Evolutionary conservation across 2,113 vertebrate genomes (phyloP), one percentile per base, ranked within the genome.

Genomic region (Megaceryle torquata): DNA sequence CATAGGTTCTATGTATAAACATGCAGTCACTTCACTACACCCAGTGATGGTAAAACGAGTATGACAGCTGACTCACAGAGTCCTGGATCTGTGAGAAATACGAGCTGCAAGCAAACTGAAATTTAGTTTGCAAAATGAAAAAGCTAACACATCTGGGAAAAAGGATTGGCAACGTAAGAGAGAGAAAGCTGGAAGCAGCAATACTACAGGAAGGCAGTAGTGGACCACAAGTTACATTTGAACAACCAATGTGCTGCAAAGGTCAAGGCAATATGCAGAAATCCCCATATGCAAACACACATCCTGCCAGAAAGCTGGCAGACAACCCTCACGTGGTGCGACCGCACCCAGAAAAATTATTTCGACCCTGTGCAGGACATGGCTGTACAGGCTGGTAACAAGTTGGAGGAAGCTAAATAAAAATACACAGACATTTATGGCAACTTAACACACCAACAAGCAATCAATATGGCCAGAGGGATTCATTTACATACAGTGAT

Each of bases 121-220:
- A 88, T 82, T 15, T 46, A 64, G 76, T 43, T 71, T 88, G 76
- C 53, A 57, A 75, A 91, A 81, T 77, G 64, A 71, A 90, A 86
- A 95, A 78, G 39, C 63, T 41, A 90, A 79, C 56, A 50, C 93
- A 91, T 84, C 88, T 92, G 80, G 86, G 78, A 39, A 71, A 91
- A 87, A 61, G 44, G 35, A 79, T 0, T 89, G 74, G 82, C 86
- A 96, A 10, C 1, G 2, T 37, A 57, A 80, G 56, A 90, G 60
- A 75, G 88, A 86, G 90, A 92, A 86, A 81, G 65, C 83, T 88
- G 96, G 90, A 96, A 86, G 57, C 65, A 76, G 71, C 65, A 75
- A 12, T 51, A 65, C 77, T 82, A 64, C 65, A 82, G 81, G 72
- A 91, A 93, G 96, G 80, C 90, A 93, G 60, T 1, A 86, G 82